phyloP scores from a whole-genome alignment of 2,888 invertebrate species.

The Desoria tigrina region DNA sequence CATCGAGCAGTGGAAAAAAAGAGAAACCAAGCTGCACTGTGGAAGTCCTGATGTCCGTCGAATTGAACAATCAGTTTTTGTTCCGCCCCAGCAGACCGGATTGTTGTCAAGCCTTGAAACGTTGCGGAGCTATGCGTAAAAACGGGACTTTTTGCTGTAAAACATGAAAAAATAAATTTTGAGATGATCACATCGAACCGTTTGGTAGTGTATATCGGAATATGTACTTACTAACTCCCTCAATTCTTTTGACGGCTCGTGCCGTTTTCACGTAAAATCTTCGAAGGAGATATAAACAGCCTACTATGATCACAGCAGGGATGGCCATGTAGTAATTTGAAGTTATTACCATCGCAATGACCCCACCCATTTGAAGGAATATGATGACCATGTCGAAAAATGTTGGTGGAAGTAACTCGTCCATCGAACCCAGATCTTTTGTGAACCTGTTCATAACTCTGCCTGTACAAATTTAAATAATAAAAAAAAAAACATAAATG shows the following conservation, averaged over 20 bases:
- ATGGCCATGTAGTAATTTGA: conserved; percentile 57
- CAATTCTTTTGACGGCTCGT: conserved; percentile 68
- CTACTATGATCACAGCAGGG: conserved; percentile 69
- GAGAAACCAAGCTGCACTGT: conserved; percentile 88
- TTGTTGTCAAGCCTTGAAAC: conserved; percentile 85
- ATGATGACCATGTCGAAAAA: conserved; percentile 64
- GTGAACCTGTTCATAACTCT: conserved; percentile 82
- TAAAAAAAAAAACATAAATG: not conserved
- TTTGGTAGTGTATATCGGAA: too few relatives aligned
- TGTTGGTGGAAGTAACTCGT: conserved; percentile 69
- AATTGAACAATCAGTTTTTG: conserved; percentile 74
- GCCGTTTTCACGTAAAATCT: conserved; percentile 77
- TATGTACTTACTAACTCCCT: conserved; percentile 59
- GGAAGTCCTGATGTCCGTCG: conserved; percentile 66
- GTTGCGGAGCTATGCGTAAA: conserved; percentile 89
- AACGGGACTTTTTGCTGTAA: conserved; percentile 82
- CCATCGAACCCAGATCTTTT: conserved; percentile 73
- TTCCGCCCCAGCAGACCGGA: conserved; percentile 83
- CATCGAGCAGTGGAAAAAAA: conserved; percentile 87
- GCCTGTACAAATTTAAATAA: conserved; percentile 57
- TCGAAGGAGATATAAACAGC: conserved; percentile 73
- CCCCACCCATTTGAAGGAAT: conserved; percentile 64
- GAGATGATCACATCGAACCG: too few relatives aligned
- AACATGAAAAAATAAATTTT: conserved; percentile 2
- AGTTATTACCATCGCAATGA: conserved; percentile 58